Evolutionary conservation across 1,140 invertebrate species (phyloP), one percentile per base, ranked within the genome.

Genomic region (Triops longicaudatus): DNA sequence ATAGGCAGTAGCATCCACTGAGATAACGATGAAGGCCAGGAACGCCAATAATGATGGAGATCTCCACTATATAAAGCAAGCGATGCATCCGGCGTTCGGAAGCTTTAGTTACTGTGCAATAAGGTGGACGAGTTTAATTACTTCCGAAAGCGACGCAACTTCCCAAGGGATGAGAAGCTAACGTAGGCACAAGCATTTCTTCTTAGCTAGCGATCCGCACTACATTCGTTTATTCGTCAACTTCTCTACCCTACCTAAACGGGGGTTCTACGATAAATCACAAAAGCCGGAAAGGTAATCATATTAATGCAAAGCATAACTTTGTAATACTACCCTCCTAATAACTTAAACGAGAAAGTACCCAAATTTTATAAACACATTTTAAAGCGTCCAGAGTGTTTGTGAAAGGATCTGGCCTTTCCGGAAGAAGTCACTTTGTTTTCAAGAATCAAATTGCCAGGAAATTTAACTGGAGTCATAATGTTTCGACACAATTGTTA

Each of bases 81-180:
- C n/a, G 10, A 63, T 63, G 50, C 50, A 63, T 63, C 22, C 50
- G 50, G 50, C 50, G n/a, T 63, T 63, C 50, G 22, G 22, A 22
- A 63, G 50, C 50, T 63, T 63, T 6, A 22, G 50, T 14, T 63
- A 22, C 50, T 63, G 50, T 63, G 50, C 50, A 63, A 63, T 22
- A 63, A 63, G 50, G 50, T 63, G 50, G 50, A 63, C 50, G 14
- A 63, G 50, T 63, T 63, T 63, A 63, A 63, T 63, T 63, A 63
- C 50, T 63, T 63, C 50, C 50, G 50, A 63, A 63, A 63, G 17
- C 22, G 50, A 63, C 17, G 50, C 50, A 22, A 63, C 50, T n/a
- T 63, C 50, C 50, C 50, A 63, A n/a, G 50, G 50, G 50, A 63
- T 63, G 50, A 22, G 22, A 63, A n/a, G 50, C 50, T 22, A 9